Conservation (phyloP, 2,888 invertebrate species). For the Lasioglossum morio region DNA sequence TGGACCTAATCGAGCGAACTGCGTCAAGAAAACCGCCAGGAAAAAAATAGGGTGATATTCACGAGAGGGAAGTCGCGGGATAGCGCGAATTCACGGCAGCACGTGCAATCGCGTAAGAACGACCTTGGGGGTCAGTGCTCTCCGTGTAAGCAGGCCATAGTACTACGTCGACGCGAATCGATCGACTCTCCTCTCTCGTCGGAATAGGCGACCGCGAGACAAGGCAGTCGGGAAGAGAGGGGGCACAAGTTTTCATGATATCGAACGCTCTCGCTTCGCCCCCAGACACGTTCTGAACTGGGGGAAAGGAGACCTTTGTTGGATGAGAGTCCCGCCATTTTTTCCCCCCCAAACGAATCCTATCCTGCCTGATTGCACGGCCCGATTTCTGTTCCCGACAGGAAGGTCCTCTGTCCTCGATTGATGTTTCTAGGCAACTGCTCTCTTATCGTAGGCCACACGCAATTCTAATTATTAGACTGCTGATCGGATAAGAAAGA, state of each 20-base stretch:
- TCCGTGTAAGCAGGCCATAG: constrained; percentile 76
- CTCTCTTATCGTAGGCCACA: neutral
- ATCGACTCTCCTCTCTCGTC: constrained; percentile 69
- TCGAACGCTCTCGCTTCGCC: constrained; percentile 54
- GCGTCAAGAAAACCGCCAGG: neutral
- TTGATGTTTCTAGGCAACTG: neutral
- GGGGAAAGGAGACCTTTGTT: constrained; percentile 20
- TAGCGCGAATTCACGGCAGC: constrained; percentile 77
- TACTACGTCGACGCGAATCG: constrained; percentile 76
- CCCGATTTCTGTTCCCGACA: constrained; percentile 32
- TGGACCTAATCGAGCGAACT: neutral
- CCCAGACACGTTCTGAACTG: constrained; percentile 37
- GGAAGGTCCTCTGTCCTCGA: constrained; percentile 4
- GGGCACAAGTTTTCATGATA: constrained; percentile 55
- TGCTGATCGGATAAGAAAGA: neutral
- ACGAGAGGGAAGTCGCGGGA: constrained; percentile 9
- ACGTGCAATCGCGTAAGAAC: constrained; percentile 81
- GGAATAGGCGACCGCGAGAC: constrained; percentile 65
- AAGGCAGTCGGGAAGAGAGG: constrained; percentile 12
- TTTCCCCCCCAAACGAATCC: constrained; percentile 18
- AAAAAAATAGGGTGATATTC: neutral
- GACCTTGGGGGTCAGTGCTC: constrained; percentile 82
- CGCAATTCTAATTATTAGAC: neutral
- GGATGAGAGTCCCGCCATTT: constrained; percentile 34
- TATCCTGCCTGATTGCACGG: constrained; percentile 38